These are phyloP conservation scores for Leptopilina myrica DNA, from an alignment of 2,888 invertebrate genomes.

Conservation along the genomic window DNA sequence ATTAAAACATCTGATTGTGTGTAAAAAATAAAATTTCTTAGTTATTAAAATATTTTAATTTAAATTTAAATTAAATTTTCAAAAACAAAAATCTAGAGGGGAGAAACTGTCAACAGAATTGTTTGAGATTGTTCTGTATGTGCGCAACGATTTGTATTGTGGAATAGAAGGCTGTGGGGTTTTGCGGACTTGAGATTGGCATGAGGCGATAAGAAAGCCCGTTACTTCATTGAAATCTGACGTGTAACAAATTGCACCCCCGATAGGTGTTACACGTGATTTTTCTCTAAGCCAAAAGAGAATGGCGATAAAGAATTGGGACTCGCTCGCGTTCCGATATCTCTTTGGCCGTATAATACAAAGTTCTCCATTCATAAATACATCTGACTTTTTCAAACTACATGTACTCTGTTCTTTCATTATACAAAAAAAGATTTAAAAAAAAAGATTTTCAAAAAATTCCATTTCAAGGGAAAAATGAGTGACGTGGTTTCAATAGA, in stretches of 20 bases:
- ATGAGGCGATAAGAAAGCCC: slow-evolving; percentile 59
- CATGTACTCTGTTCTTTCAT: background rate
- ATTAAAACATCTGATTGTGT: too few species aligned
- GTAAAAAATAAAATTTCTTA: too few species aligned
- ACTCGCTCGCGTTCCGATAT: slow-evolving; percentile 11
- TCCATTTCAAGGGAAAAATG: too few species aligned
- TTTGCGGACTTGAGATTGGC: slow-evolving; percentile 52
- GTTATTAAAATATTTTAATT: too few species aligned
- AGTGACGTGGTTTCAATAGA: too few species aligned
- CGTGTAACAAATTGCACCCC: slow-evolving; percentile 63
- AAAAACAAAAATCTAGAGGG: too few species aligned
- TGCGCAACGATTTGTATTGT: slow-evolving; percentile 43
- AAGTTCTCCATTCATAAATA: background rate
- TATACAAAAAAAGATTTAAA: background rate
- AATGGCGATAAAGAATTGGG: slow-evolving; percentile 20
- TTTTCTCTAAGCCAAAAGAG: slow-evolving; percentile 35
- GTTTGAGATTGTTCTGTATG: slow-evolving; percentile 56
- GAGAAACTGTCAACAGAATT: slow-evolving; percentile 48
- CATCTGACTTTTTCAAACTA: background rate
- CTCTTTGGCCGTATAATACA: background rate
- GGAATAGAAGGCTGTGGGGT: background rate
- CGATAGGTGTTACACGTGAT: slow-evolving; percentile 51
- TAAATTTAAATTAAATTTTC: too few species aligned
- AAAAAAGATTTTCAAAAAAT: too few species aligned
- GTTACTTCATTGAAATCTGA: slow-evolving; percentile 66